phyloP scores from a whole-genome alignment of 2,113 vertebrate genomes.

The Psilopsiagon aurifrons region DNA sequence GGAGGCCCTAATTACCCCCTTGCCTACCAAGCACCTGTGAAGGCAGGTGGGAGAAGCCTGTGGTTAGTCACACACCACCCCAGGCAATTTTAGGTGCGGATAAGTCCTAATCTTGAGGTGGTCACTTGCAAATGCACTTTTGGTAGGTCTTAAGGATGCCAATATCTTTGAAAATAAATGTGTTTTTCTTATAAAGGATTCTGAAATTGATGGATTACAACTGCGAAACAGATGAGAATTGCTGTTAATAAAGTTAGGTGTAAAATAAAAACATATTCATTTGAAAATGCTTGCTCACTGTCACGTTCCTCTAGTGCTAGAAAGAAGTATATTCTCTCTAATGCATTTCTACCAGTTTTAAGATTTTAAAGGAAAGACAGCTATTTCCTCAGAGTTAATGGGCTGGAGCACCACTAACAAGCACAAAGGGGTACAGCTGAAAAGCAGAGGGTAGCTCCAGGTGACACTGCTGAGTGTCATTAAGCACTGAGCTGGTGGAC shows the following conservation, averaged over 20 bases:
- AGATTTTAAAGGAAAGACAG: not conserved
- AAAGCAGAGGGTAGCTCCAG: not conserved
- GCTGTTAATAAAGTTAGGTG: not conserved
- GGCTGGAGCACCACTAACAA: rapidly evolving
- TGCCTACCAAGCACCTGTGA: not conserved
- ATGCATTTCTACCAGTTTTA: not conserved
- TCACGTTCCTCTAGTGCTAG: rapidly evolving
- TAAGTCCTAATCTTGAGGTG: not conserved
- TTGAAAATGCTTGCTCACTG: not conserved
- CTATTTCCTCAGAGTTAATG: not conserved
- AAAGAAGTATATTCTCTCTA: rapidly evolving
- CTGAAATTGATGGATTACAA: not conserved
- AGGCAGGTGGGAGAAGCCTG: not conserved
- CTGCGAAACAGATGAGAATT: not conserved
- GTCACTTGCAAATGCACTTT: not conserved
- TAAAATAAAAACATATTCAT: not conserved
- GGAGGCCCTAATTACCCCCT: not conserved
- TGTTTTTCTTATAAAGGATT: not conserved
- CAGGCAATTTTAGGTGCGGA: not conserved
- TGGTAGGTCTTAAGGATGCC: not conserved
- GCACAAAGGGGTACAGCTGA: not conserved
- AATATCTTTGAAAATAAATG: not conserved
- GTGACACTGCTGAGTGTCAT: rapidly evolving
- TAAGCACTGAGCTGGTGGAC: not conserved
- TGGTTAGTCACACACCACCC: not conserved